Base-by-base conservation (phyloP, 37 sponge, comb jelly and placozoan species). In the Chondrilla cf. caribensis region DNA sequence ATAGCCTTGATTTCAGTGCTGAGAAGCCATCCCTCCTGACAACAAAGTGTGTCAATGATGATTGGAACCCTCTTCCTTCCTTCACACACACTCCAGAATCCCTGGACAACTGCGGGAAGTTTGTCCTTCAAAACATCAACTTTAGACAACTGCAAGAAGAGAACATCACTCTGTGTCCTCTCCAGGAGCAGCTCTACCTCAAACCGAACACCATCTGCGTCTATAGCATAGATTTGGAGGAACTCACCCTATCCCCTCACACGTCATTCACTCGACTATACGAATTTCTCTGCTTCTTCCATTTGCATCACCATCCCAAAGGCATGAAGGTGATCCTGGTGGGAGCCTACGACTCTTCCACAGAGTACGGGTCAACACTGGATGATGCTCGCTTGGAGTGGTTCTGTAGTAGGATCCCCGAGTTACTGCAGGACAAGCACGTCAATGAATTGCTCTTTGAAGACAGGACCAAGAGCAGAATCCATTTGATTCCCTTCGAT, bases 161-260 rank as follows among this genome's bases (percentile, higher is more conserved):
- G 54, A 82, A 83, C 0, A 86, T 93, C 81, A 89, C 90, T 0
- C 79, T 93, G 35, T 84, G 82, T 60, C 83, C 87, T 19, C 90
- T 87, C 0, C 29, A 44, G 41, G 54, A 81, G 40, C 72, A 40
- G 14, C 78, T 93, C 47, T 93, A 93, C 78, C 79, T 93, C 60
- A 84, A 89, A 54, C 87, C 90, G 43, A 73, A 73, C 76, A 73
- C 76, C 2, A 73, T 73, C 43, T 73, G 76, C 11, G 44, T 42
- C 41, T 73, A 73, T 37, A 40, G n/a, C 6, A 73, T 73, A 15
- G 24, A 73, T 25, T 4, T 73, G 76, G 47, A 73, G 76, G 24
- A 73, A 15, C 25, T 43, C 24, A n/a, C 41, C 17, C 11, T 37
- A 11, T 39, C 38, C 21, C 18, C 76, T 2, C 44, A 73, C 25